A percentile compares a stretch with the other conserved stretches of the same genome.
These are phyloP conservation scores for Zygogramma bicolorata DNA, from an alignment of 2,888 invertebrate species.

Conservation along the genomic window DNA sequence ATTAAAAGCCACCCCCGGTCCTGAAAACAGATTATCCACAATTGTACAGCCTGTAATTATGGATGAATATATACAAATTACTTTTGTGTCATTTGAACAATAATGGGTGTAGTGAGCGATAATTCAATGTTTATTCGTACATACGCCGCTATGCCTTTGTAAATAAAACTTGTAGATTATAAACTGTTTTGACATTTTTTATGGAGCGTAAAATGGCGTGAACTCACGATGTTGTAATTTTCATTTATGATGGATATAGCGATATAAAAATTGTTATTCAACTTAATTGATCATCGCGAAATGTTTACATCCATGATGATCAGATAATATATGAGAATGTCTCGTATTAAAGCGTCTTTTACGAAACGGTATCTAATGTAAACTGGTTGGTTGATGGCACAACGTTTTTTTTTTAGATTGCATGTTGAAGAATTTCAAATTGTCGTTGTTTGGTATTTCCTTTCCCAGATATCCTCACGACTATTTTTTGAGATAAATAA, in stretches of 20 bases:
- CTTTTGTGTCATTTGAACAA: neutral
- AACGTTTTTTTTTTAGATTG: no score
- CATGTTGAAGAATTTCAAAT: no score
- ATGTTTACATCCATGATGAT: constrained; percentile 12
- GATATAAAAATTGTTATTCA: constrained; percentile 34
- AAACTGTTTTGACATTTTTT: constrained; percentile 55
- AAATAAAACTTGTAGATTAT: constrained; percentile 46
- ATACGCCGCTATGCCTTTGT: constrained; percentile 21
- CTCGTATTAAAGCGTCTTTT: neutral
- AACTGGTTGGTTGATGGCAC: neutral
- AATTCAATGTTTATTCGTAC: constrained; percentile 12
- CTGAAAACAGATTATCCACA: neutral
- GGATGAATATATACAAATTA: neutral
- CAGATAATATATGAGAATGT: neutral
- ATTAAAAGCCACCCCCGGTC: no score
- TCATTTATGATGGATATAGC: constrained; percentile 27
- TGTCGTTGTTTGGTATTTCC: no score
- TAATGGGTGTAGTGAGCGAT: neutral
- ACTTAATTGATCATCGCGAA: constrained; percentile 17
- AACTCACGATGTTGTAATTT: constrained; percentile 33
- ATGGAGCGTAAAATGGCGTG: constrained; percentile 53
- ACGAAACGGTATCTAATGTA: neutral
- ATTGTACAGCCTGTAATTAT: neutral
- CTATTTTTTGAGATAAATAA: no score
- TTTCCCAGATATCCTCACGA: no score